phyloP scores from a whole-genome alignment of 2,113 vertebrate genomes.

The Tupaia chinensis region DNA sequence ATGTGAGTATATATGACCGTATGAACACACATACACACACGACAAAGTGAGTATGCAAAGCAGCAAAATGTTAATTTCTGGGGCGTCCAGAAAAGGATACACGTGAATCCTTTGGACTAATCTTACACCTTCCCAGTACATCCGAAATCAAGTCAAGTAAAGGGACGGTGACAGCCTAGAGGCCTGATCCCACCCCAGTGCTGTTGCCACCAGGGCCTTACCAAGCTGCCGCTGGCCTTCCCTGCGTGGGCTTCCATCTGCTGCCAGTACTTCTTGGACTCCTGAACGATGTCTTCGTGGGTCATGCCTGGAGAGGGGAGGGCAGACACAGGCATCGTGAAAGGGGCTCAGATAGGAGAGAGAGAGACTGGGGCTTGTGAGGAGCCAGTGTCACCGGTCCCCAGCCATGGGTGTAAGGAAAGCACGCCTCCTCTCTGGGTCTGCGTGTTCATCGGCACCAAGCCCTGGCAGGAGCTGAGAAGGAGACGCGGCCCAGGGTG shows the following conservation, averaged over 20 bases:
- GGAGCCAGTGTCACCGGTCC: background rate
- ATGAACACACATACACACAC: background rate
- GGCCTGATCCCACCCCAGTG: accelerated
- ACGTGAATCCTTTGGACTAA: background rate
- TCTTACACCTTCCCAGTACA: background rate
- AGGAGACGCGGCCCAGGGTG: background rate
- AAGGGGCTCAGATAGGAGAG: background rate
- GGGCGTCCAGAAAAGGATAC: background rate
- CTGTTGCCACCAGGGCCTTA: slow-evolving; percentile 56
- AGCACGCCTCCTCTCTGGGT: background rate
- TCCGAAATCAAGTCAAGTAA: background rate
- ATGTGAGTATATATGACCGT: background rate
- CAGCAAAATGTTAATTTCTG: background rate
- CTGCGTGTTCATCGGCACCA: background rate
- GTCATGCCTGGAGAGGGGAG: slow-evolving; percentile 90
- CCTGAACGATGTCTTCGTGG: slow-evolving; percentile 94
- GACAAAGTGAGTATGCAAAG: background rate
- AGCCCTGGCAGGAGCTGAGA: background rate
- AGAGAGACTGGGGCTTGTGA: accelerated
- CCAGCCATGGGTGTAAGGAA: background rate
- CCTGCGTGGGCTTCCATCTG: slow-evolving; percentile 88
- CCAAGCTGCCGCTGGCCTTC: slow-evolving; percentile 90
- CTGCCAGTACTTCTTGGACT: slow-evolving; percentile 92
- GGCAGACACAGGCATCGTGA: background rate
- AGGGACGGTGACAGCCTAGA: background rate